A percentile compares a stretch with the other conserved stretches of the same genome.
Evolutionary conservation across 2,797 vertebrate genomes (phyloP).

Genomic region (Lacerta bilineata): DNA sequence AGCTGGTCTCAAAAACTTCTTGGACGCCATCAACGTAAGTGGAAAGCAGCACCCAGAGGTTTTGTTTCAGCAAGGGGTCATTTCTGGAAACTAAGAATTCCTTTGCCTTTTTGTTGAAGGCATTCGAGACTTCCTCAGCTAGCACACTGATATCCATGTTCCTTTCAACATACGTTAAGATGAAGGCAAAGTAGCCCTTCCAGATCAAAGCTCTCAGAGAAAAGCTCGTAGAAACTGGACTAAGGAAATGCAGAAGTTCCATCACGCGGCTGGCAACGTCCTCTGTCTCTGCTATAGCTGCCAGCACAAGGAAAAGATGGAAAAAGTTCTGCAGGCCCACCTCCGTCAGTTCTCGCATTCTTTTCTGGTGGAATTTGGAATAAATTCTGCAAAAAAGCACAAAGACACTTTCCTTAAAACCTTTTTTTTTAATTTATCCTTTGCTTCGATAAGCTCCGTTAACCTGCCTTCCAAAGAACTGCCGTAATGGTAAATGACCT

Average conservation of each 20-base stretch:
- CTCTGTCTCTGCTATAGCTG: slow-evolving; percentile 87
- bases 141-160: slow-evolving; percentile 89
- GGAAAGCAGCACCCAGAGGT: slow-evolving; percentile 92
- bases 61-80: slow-evolving; percentile 86
- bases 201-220: slow-evolving; percentile 87
- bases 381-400: slow-evolving; percentile 86
- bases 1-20: slow-evolving; percentile 93
- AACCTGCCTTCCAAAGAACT: background rate
- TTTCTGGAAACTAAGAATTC: slow-evolving; percentile 94
- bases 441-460: background rate
- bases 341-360: slow-evolving; percentile 95
- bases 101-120: slow-evolving; percentile 90
- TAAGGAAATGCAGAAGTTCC: slow-evolving; percentile 88
- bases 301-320: slow-evolving; percentile 90
- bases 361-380: slow-evolving; percentile 94
- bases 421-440: background rate
- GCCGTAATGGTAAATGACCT: background rate
- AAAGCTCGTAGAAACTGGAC: slow-evolving; percentile 75
- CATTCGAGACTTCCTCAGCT: slow-evolving; percentile 85
- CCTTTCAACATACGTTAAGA: slow-evolving; percentile 90
- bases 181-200: slow-evolving; percentile 90
- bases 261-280: slow-evolving; percentile 88
- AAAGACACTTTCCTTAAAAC: background rate
- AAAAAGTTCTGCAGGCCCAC: slow-evolving; percentile 94
- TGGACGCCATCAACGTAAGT: slow-evolving; percentile 93